Conservation (phyloP, 2,113 vertebrate genomes). For the Crotophaga sulcirostris region DNA sequence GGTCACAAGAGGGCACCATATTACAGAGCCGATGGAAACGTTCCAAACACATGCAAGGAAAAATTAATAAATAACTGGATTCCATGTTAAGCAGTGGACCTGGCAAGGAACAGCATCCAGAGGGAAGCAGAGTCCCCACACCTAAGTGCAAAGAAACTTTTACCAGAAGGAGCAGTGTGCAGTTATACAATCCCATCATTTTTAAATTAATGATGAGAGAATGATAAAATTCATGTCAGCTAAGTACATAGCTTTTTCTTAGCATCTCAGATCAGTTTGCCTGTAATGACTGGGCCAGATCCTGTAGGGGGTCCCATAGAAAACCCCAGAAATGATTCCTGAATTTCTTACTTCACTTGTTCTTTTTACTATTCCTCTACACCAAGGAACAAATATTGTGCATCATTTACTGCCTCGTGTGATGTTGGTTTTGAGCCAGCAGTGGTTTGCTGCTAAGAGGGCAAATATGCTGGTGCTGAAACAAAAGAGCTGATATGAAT, state of each 20-base stretch:
- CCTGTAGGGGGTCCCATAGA: neutral
- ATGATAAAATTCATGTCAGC: neutral
- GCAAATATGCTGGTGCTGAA: neutral
- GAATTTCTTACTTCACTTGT: neutral
- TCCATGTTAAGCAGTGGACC: fast-evolving
- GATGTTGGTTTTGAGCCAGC: neutral
- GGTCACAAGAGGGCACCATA: slow-evolving; percentile 67
- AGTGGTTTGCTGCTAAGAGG: neutral
- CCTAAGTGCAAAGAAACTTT: neutral
- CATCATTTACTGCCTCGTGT: neutral
- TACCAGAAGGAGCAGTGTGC: neutral
- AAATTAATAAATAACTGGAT: neutral
- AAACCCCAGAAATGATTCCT: neutral
- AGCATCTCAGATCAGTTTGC: neutral
- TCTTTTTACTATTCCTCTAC: neutral
- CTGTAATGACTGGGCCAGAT: neutral
- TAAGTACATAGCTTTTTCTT: neutral
- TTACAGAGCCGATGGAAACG: neutral
- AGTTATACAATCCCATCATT: fast-evolving
- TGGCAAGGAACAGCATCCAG: neutral
- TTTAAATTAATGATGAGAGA: neutral
- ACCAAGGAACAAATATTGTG: fast-evolving
- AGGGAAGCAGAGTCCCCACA: neutral
- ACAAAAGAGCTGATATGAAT: fast-evolving
- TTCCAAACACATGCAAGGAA: neutral